These are phyloP conservation scores for Microcaecilia unicolor DNA, from an alignment of 2,797 vertebrate species.

Conservation along the genomic window DNA sequence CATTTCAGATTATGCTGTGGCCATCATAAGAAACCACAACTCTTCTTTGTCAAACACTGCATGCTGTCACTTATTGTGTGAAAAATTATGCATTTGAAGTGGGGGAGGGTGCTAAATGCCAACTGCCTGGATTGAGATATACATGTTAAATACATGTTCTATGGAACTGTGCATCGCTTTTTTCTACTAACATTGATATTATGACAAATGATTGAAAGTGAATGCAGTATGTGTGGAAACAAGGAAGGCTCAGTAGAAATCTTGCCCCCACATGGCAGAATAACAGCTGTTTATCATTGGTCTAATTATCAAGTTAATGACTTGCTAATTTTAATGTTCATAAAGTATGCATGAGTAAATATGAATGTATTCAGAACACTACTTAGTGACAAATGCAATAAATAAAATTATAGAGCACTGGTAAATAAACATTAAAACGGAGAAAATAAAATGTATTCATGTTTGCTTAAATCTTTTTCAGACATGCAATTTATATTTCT, in stretches of 20 bases:
- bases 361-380: slow-evolving; percentile 64
- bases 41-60: too few relatives aligned
- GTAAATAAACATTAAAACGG: slow-evolving; percentile 63
- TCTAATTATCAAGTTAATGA: slow-evolving; percentile 89
- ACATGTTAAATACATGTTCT: too few relatives aligned
- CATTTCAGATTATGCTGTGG: too few relatives aligned
- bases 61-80: too few relatives aligned
- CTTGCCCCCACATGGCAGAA: slow-evolving; percentile 51
- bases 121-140: too few relatives aligned
- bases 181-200: slow-evolving; percentile 32
- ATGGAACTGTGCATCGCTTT: too few relatives aligned
- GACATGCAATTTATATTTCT: background rate
- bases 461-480: slow-evolving; percentile 2
- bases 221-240: slow-evolving; percentile 47
- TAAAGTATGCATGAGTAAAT: slow-evolving; percentile 73
- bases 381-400: slow-evolving; percentile 73
- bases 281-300: slow-evolving; percentile 82
- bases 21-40: too few relatives aligned
- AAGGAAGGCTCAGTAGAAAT: slow-evolving; percentile 51
- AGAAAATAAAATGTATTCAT: slow-evolving; percentile 22
- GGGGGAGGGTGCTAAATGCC: too few relatives aligned
- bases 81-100: too few relatives aligned
- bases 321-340: slow-evolving; percentile 84
- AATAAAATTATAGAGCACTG: slow-evolving; percentile 67
- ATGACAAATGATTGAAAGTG: slow-evolving; percentile 31